Evolutionary conservation across 1,140 invertebrate species (phyloP).

Genomic region (Watersipora subatra): DNA sequence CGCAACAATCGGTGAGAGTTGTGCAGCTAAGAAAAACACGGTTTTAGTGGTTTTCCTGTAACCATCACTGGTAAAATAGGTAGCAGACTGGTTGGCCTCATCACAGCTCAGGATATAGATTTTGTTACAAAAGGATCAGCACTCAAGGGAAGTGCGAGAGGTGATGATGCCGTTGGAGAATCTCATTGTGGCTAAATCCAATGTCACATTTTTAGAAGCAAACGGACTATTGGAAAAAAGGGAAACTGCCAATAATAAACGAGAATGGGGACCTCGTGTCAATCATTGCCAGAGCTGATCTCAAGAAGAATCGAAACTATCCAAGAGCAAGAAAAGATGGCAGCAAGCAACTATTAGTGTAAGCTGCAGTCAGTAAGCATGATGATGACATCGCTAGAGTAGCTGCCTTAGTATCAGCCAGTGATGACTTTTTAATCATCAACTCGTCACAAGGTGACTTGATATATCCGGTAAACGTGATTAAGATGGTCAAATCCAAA

Average conservation of each 20-base stretch:
- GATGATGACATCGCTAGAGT: constrained; percentile 67
- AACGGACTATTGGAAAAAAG: constrained; percentile 85
- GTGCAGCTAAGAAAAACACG: constrained; percentile 75
- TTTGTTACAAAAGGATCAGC: constrained; percentile 56
- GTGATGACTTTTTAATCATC: constrained; percentile 82
- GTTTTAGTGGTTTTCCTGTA: constrained; percentile 93
- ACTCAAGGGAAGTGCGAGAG: no score
- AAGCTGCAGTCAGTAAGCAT: constrained; percentile 78
- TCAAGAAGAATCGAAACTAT: constrained; percentile 92
- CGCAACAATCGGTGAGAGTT: constrained; percentile 65
- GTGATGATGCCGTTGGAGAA: constrained; percentile 82
- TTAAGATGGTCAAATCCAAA: constrained; percentile 75
- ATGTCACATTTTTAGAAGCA: constrained; percentile 79
- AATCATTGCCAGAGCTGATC: constrained; percentile 89
- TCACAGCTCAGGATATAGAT: constrained; percentile 95
- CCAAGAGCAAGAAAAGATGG: constrained; percentile 93
- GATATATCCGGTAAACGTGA: constrained; percentile 86
- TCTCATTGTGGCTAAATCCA: constrained; percentile 72
- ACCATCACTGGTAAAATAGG: constrained; percentile 87
- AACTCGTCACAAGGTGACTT: constrained; percentile 99
- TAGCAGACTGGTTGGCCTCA: constrained; percentile 71
- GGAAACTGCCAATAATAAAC: constrained; percentile 88
- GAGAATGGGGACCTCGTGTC: constrained; percentile 74
- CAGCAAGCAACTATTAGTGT: constrained; percentile 81
- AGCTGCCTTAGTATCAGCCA: constrained; percentile 63